Conservation (phyloP, 1,140 invertebrate species). For the Diploscapter pachys region DNA sequence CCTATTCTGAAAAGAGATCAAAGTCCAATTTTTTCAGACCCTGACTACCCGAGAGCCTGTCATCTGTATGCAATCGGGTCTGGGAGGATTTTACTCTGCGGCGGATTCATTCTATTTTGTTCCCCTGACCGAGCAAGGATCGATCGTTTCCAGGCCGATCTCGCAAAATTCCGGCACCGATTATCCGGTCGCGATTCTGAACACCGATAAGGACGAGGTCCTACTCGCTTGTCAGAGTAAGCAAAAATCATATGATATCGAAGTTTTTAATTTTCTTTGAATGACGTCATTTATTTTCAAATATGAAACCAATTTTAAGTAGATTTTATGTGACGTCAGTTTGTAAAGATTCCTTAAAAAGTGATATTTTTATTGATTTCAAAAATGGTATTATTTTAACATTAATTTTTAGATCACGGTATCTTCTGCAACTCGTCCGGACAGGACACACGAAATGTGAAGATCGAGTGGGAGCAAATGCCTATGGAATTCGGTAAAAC, state of each 20-base stretch:
- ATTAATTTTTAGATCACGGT: constrained; percentile 27
- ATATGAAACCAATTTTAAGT: no score
- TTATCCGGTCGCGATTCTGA: constrained; percentile 23
- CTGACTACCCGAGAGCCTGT: constrained; percentile 24
- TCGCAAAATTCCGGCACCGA: constrained; percentile 10
- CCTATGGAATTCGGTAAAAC: constrained; percentile 33
- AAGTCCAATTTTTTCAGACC: constrained; percentile 9
- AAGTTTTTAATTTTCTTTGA: no score
- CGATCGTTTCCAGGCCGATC: neutral
- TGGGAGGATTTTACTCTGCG: constrained; percentile 23
- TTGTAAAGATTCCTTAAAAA: no score
- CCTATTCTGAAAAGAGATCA: neutral
- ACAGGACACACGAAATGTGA: constrained; percentile 15
- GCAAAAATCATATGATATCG: neutral
- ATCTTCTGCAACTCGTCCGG: constrained; percentile 29
- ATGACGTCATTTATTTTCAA: no score
- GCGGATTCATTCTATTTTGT: constrained; percentile 33
- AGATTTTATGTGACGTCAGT: no score
- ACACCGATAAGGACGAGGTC: constrained; percentile 18
- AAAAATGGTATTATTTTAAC: neutral
- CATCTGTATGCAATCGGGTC: constrained; percentile 24
- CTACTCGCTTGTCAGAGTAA: constrained; percentile 36
- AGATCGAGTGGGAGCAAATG: constrained; percentile 33
- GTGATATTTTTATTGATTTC: neutral
- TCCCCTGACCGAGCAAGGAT: neutral